Base-by-base conservation (phyloP, 2,797 vertebrate species). In the Emys orbicularis region DNA sequence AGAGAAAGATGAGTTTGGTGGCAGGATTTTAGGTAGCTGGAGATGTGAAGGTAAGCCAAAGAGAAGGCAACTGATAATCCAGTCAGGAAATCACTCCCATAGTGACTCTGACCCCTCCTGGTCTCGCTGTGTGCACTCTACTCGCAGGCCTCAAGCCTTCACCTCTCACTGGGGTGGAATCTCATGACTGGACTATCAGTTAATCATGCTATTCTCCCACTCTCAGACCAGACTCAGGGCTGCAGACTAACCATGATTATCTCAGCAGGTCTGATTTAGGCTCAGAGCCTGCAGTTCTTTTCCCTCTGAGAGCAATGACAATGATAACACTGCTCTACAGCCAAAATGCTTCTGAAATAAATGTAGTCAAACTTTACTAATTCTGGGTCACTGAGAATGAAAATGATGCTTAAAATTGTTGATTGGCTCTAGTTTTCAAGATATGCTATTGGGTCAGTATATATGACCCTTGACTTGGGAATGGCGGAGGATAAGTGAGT, bases 21-120 rank as follows among this genome's bases (percentile, higher is more conserved):
- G 18, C 34, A 4, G 12, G 1, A 3, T 84, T 91, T 68, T 81
- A 44, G 81, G 80, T 1, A 44, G 5, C 54, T 0, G 0, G 8
- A 27, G 61, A 10, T 0, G 0, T 0, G 0, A 41, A 72, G 82
- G 15, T 3, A 3, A 91, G 81, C 81, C 0, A 0, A 80, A 88
- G 27, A 83, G 50, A 16, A 37, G 34, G 61, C 16, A 68, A 9
- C 34, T 68, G 53, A 81, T 91, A 90, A 90, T 16, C 54, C 65
- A 56, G 89, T 80, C 65, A 27, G n/a, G 23, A 6, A 31, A 37
- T 37, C 8, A 2, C 59, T 3, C 0, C 1, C 68, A 29, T 10
- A 50, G 10, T 13, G 23, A 18, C 52, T 15, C 18, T 0, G 4
- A 1, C 18, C 41, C 53, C 23, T 77, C 50, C 76, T 83, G 61